These are phyloP conservation scores for Castor canadensis DNA, from an alignment of 2,113 vertebrate species.

Conservation along the genomic window DNA sequence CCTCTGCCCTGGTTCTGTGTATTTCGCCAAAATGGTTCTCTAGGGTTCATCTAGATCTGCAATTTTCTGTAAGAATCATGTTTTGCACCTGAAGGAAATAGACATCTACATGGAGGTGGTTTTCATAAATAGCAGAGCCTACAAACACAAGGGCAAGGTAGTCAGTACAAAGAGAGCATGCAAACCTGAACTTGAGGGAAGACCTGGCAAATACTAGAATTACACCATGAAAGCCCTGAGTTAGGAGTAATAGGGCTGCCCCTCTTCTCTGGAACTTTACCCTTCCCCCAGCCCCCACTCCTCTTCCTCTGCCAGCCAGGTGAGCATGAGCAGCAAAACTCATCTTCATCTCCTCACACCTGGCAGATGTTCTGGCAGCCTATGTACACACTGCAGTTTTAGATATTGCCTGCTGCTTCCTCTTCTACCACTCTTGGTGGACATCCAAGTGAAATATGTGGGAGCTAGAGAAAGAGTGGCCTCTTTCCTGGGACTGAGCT, in stretches of 20 bases:
- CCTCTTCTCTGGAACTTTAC: neutral
- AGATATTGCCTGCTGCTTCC: neutral
- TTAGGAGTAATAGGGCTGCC: neutral
- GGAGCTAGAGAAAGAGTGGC: neutral
- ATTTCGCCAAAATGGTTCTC: neutral
- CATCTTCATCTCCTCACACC: neutral
- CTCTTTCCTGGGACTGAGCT: neutral
- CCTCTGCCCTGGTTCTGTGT: neutral
- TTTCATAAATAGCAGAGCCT: neutral
- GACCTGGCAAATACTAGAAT: neutral
- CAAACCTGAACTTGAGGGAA: neutral
- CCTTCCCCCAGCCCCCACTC: neutral
- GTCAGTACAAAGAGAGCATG: neutral
- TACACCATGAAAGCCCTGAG: neutral
- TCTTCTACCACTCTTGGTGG: neutral
- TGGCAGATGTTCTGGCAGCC: neutral
- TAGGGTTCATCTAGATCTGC: neutral
- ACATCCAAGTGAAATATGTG: neutral
- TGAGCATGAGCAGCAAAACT: neutral
- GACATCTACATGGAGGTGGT: too few relatives aligned
- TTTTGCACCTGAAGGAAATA: neutral
- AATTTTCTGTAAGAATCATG: neutral
- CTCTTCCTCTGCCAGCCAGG: fast-evolving
- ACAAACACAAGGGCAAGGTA: neutral
- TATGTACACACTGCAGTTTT: neutral